Evolutionary conservation across 2,797 vertebrate species (phyloP).

Genomic region (Brotula barbata): DNA sequence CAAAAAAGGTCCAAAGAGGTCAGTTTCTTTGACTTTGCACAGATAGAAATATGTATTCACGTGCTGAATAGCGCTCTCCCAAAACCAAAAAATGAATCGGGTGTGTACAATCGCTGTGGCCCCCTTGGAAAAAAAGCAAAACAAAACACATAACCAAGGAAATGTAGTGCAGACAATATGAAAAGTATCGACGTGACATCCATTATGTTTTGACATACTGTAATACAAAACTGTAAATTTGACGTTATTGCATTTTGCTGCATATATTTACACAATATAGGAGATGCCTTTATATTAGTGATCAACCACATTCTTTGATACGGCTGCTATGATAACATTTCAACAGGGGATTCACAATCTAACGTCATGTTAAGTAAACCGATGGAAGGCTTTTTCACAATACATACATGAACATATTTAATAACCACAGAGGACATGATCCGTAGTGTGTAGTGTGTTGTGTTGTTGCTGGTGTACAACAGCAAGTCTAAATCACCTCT

Average conservation of each 20-base stretch:
- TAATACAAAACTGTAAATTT: constrained; percentile 69
- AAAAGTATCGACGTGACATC: constrained; percentile 35
- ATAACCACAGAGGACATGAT: constrained; percentile 35
- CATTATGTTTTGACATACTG: constrained; percentile 36
- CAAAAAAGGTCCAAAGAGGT: too few relatives aligned
- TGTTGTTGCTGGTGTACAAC: constrained; percentile 69
- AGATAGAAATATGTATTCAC: too few relatives aligned
- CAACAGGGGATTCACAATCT: constrained; percentile 34
- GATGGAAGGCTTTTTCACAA: constrained; percentile 41
- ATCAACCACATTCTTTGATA: constrained; percentile 44
- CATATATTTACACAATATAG: constrained; percentile 21
- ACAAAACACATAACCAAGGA: constrained; percentile 27
- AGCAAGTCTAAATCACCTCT: constrained; percentile 45
- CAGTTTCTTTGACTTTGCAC: too few relatives aligned
- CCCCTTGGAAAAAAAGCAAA: constrained; percentile 15
- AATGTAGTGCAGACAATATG: constrained; percentile 29
- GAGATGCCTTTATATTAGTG: constrained; percentile 34
- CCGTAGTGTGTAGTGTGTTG: constrained; percentile 41
- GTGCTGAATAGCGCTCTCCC: too few relatives aligned
- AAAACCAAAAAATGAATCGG: neutral
- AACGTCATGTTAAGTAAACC: constrained; percentile 20
- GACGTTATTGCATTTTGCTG: constrained; percentile 65
- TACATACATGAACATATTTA: constrained; percentile 40
- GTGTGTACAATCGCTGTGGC: neutral
- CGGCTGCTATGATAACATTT: constrained; percentile 27